Evolutionary conservation across 2,888 invertebrate species (phyloP), one percentile per base, ranked within the genome.

Genomic region (Caenorhabditis sp.): DNA sequence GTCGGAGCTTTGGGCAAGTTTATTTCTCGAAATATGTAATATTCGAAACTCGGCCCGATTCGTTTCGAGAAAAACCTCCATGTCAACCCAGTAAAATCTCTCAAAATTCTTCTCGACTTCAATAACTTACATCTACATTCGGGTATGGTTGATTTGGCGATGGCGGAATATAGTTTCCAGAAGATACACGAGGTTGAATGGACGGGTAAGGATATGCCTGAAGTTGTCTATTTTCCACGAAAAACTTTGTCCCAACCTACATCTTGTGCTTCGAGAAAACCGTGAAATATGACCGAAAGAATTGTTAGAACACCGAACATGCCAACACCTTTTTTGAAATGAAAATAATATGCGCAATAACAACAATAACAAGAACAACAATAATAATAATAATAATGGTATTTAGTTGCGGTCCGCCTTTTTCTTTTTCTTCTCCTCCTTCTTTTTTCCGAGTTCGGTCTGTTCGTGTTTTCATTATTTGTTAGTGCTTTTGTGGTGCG

Each of bases 141-240:
- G 72, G 72, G 50, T 67, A 66, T 17, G 71, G 71, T 58, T 71
- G 71, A 49, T 63, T 60, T 31, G 62, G 58, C 21, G 62, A 58
- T 17, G 61, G 71, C 1, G 67, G 67, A 24, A 64, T 43, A 24
- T 61, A 72, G 4, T 53, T 27, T 10, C 73, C 73, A 49, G 73
- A 73, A 31, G 73, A 73, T 0, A 68, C 73, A 37, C 68, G 62
- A 0, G 73, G 73, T 59, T 68, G 73, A 6, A 72, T 62, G 17
- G 67, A 58, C 24, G 72, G 72, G 27, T 66, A 66, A 10, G 66
- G 62, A 19, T 60, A 19, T 19, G 37, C 50, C 66, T 71, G 66
- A 12, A 19, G 49, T n/a, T 8, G 26, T n/a, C 4, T 31, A 10
- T 31, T 31, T 31, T 31, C 12, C 14, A 43, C 17, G 6, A 17